These are phyloP conservation scores for Alloscopus bannaensis DNA, from an alignment of 2,888 invertebrate species.

Conservation along the genomic window DNA sequence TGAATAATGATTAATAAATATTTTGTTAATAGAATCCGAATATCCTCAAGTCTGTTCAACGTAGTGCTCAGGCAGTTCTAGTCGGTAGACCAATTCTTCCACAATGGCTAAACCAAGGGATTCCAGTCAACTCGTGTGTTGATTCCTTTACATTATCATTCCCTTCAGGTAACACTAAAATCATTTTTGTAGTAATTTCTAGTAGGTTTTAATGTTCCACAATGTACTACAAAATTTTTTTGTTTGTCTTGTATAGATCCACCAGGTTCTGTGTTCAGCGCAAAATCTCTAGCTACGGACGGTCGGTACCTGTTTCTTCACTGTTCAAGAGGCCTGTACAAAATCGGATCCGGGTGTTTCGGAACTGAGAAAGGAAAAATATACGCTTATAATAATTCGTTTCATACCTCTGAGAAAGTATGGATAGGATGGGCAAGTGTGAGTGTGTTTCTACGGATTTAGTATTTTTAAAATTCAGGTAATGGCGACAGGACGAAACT, in stretches of 20 bases:
- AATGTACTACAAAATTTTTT: constrained; percentile 6
- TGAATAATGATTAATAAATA: no score
- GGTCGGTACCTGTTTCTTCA: constrained; percentile 93
- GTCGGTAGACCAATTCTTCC: constrained; percentile 89
- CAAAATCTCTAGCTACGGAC: constrained; percentile 84
- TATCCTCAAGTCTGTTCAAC: constrained; percentile 89
- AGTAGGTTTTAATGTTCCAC: neutral
- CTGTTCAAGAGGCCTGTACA: constrained; percentile 88
- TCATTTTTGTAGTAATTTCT: constrained; percentile 1
- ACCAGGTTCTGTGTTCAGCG: constrained; percentile 70
- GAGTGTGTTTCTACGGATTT: constrained; percentile 74
- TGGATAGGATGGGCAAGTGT: constrained; percentile 93
- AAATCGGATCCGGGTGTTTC: constrained; percentile 96
- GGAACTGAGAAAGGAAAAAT: constrained; percentile 94
- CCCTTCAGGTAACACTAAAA: constrained; percentile 52
- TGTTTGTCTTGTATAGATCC: constrained; percentile 49
- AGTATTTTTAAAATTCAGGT: constrained; percentile 1
- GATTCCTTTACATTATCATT: constrained; percentile 79
- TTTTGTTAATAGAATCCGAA: constrained; percentile 82
- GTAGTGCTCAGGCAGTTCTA: constrained; percentile 91
- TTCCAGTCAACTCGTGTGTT: constrained; percentile 85
- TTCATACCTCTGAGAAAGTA: constrained; percentile 86
- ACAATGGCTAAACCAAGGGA: constrained; percentile 92
- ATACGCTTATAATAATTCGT: constrained; percentile 89
- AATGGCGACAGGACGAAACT: neutral